Conservation (phyloP, 2,113 vertebrate species). For the Phoenicopterus ruber region DNA sequence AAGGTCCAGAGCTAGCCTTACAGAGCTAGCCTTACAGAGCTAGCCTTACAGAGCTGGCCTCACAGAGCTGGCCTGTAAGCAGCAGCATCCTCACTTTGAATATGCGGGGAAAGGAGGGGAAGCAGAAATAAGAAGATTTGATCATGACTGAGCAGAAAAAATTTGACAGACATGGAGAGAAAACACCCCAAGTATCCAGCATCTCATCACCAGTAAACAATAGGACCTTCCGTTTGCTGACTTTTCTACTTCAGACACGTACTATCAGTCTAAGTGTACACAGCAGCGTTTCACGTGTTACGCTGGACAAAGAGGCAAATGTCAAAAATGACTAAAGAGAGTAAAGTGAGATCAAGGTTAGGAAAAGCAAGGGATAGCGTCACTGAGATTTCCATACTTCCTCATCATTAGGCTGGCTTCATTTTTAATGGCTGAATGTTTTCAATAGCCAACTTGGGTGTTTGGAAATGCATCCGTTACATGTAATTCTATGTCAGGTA, state of each 20-base stretch:
- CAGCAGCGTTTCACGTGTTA: neutral
- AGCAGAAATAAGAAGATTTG: neutral
- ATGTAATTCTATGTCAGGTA: neutral
- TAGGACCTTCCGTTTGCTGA: neutral
- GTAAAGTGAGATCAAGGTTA: neutral
- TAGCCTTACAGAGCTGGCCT: too few species aligned
- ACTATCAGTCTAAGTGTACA: neutral
- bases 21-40: too few species aligned
- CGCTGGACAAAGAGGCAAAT: neutral
- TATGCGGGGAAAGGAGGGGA: neutral
- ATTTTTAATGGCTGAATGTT: neutral
- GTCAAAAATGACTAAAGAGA: neutral
- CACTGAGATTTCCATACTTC: neutral
- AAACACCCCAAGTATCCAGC: neutral
- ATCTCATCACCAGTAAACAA: neutral
- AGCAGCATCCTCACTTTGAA: neutral
- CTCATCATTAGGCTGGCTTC: neutral
- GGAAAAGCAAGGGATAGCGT: neutral
- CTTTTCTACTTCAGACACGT: neutral
- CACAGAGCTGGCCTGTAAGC: neutral
- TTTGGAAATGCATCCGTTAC: neutral
- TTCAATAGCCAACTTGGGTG: neutral
- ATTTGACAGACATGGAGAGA: neutral
- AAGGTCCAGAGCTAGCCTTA: too few species aligned
- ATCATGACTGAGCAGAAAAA: neutral